phyloP scores from a whole-genome alignment of 2,113 vertebrate species.

The Pterophyllum scalare region DNA sequence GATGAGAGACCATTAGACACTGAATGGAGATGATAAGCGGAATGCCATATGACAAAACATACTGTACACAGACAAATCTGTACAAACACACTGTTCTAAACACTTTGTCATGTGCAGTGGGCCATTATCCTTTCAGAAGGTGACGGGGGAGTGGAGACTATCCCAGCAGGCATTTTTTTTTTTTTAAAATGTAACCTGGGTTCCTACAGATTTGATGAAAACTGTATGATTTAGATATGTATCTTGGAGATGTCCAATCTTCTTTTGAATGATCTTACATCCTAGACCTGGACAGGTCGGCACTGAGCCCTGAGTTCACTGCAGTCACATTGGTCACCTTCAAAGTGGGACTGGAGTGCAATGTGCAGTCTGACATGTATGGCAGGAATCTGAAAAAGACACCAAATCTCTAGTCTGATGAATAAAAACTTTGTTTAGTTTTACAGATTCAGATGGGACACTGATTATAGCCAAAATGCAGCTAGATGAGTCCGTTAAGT shows the following conservation, averaged over 20 bases:
- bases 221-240: background rate
- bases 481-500: too few relatives aligned
- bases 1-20: background rate
- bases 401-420: background rate
- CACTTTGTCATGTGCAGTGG: too few relatives aligned
- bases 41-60: accelerated
- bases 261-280: too few relatives aligned
- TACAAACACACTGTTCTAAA: too few relatives aligned
- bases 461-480: too few relatives aligned
- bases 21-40: background rate
- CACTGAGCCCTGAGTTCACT: background rate
- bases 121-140: too few relatives aligned
- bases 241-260: accelerated
- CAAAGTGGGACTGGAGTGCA: background rate
- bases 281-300: background rate
- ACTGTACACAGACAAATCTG: background rate
- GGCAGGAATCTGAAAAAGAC: background rate
- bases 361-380: background rate
- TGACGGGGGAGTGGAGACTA: too few relatives aligned
- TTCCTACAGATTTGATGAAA: background rate
- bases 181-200: too few relatives aligned
- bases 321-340: background rate
- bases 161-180: too few relatives aligned
- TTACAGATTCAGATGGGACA: too few relatives aligned
- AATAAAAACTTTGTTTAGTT: too few relatives aligned